Evolutionary conservation across 2,888 invertebrate species (phyloP), one percentile per base, ranked within the genome.

Genomic region (Monopis laevigella): DNA sequence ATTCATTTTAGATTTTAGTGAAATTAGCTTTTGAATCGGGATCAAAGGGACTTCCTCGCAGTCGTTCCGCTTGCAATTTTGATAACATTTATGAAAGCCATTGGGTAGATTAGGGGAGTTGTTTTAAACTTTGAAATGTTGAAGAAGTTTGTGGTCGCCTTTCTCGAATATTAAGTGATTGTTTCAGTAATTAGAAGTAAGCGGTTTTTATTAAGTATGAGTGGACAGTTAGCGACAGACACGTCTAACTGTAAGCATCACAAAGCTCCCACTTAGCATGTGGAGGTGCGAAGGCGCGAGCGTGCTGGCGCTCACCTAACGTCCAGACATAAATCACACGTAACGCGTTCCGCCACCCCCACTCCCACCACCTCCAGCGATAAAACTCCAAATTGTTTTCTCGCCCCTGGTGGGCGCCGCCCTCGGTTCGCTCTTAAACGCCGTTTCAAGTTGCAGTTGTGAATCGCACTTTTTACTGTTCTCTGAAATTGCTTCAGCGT

Each of bases 341-440:
- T 68, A 70, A 73, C 66, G 59, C 56, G 59, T 59, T 49, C 51
- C 48, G 49, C 56, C 50, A 50, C 45, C 51, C 52, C 19, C 19
- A 19, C 58, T 56, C 56, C 58, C 65, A 59, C 59, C 65, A 55
- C 51, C 62, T 68, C 62, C 56, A 54, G 62, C 78, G 73, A 80
- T 78, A 78, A 80, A 80, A 78, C 63, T 72, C 68, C 63, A 80
- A 80, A 80, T 78, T 78, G 78, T 80, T 78, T 75, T 74, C 73
- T 71, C 75, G 73, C 69, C 74, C 72, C 75, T 68, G 73, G 74
- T 68, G 72, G 72, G 74, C 70, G 72, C 72, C 73, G 70, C 74
- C 73, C 75, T 68, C 69, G 63, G 66, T 73, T 77, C 72, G 73
- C 78, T 77, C 75, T 73, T 78, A 78, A 78, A 78, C 78, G 77